A percentile compares a stretch with the other conserved stretches of the same genome.
Evolutionary conservation across 1,140 invertebrate genomes (phyloP).

Genomic region (Dufourea novaeangliae): DNA sequence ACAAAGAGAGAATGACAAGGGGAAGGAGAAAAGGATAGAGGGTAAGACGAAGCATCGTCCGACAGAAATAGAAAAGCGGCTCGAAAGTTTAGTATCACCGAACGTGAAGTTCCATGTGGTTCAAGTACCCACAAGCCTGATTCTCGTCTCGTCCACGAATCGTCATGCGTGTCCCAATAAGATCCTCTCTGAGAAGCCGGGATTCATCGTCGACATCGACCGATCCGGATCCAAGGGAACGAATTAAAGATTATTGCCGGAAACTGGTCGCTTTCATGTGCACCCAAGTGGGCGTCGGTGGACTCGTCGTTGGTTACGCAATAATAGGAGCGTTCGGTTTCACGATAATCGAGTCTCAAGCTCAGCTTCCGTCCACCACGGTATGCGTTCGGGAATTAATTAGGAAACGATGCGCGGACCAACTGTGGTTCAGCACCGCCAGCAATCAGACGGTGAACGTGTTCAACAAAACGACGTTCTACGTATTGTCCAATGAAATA

Average conservation of each 20-base stretch:
- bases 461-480: constrained; percentile 89
- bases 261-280: constrained; percentile 95
- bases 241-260: constrained; percentile 90
- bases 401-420: constrained; percentile 79
- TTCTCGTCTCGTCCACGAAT: constrained; percentile 14
- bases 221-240: constrained; percentile 86
- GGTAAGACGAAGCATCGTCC: constrained; percentile 20
- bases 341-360: constrained; percentile 90
- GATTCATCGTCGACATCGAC: constrained; percentile 86
- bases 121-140: not conserved
- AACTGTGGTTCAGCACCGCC: constrained; percentile 89
- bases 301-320: constrained; percentile 96
- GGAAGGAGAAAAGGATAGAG: constrained; percentile 17
- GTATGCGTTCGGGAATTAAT: constrained; percentile 77
- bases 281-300: constrained; percentile 96
- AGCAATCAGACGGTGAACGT: constrained; percentile 84
- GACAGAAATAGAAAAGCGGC: constrained; percentile 68
- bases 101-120: constrained; percentile 52
- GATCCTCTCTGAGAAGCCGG: constrained; percentile 84
- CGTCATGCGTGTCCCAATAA: constrained; percentile 71
- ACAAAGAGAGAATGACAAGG: constrained; percentile 12
- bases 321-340: constrained; percentile 97
- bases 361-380: constrained; percentile 73
- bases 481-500: constrained; percentile 84
- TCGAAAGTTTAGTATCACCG: constrained; percentile 47